Evolutionary conservation across 1,140 invertebrate genomes (phyloP).

Genomic region (Zaprionus nigranus): DNA sequence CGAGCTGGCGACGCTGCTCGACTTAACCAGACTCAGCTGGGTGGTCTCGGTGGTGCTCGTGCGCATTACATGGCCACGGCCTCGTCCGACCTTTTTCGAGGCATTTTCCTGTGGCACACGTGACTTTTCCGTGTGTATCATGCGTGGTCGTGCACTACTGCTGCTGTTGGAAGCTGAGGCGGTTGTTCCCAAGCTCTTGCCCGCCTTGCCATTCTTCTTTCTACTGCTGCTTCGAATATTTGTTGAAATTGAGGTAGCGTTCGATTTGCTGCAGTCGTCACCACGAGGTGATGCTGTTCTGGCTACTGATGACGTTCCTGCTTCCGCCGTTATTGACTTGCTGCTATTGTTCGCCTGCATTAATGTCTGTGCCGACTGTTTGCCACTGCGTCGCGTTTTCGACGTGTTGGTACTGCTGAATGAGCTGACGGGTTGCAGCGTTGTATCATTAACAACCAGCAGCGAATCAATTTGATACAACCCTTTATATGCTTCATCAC

Average conservation of each 20-base stretch:
- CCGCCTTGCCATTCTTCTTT: conserved; percentile 44
- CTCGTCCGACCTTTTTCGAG: conserved; percentile 85
- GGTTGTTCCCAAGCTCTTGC: conserved; percentile 1
- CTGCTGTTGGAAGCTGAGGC: conserved; percentile 15
- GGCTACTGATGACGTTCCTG: background rate
- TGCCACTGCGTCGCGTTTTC: conserved; percentile 38
- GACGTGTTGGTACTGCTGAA: conserved; percentile 1
- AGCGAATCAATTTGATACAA: conserved; percentile 74
- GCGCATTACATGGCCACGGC: conserved; percentile 74
- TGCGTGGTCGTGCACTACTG: conserved; percentile 86
- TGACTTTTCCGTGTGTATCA: conserved; percentile 90
- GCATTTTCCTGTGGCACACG: conserved; percentile 85
- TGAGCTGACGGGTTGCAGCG: conserved; percentile 45
- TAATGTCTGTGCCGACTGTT: conserved; percentile 23
- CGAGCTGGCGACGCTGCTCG: conserved; percentile 43
- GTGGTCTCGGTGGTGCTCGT: conserved; percentile 84
- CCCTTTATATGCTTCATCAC: conserved; percentile 48
- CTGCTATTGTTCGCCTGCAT: conserved; percentile 10
- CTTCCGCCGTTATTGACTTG: background rate
- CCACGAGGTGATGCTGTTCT: background rate
- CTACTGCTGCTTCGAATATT: conserved; percentile 33
- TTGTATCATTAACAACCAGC: conserved; percentile 66
- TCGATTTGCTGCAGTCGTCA: conserved; percentile 17
- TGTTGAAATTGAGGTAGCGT: conserved; percentile 1
- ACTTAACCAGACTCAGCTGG: conserved; percentile 58